Base-by-base conservation (phyloP, 2,888 invertebrate species). In the Helicoverpa assulta region DNA sequence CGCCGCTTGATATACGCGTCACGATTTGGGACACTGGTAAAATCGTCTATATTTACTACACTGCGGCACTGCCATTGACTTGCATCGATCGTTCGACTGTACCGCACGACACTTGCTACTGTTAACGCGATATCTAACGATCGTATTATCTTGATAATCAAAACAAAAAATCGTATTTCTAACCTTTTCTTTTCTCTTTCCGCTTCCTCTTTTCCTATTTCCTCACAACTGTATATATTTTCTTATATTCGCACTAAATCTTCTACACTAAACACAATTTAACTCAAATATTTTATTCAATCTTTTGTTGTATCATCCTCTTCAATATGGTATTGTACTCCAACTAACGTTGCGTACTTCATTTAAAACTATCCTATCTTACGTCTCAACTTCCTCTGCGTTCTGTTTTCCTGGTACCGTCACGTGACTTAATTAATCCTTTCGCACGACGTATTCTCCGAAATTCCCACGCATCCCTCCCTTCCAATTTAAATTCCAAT, bases 11-110 rank as follows among this genome's bases (percentile, higher is more conserved):
- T 93, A 88, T 85, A 83, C 92, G 93, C 95, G 94, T 93, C 95
- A 95, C 95, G 90, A 89, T 94, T 92, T 93, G 92, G 95, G 91
- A 96, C 94, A 95, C 95, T 95, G 96, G 95, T 95, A 95, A 95
- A 91, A 92, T 90, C 91, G 89, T 91, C 90, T 85, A 90, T 90
- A 91, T 91, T 87, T 90, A 89, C 87, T 89, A 88, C 90, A 91
- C 92, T 90, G 88, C 86, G 89, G 85, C 91, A 88, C 88, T 83
- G 88, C 91, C 84, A 81, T 84, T 83, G 56, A 70, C 73, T 75
- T 62, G 64, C 73, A 80, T 79, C 80, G 78, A 67, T 85, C 80
- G 77, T 83, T 85, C 75, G 81, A 84, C 82, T 77, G 64, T 76
- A 55, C 40, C 59, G 56, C 68, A 73, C 69, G 63, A 51, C 67